phyloP scores from a whole-genome alignment of 2,113 vertebrate species.

The Rhegmatorhina hoffmannsi region DNA sequence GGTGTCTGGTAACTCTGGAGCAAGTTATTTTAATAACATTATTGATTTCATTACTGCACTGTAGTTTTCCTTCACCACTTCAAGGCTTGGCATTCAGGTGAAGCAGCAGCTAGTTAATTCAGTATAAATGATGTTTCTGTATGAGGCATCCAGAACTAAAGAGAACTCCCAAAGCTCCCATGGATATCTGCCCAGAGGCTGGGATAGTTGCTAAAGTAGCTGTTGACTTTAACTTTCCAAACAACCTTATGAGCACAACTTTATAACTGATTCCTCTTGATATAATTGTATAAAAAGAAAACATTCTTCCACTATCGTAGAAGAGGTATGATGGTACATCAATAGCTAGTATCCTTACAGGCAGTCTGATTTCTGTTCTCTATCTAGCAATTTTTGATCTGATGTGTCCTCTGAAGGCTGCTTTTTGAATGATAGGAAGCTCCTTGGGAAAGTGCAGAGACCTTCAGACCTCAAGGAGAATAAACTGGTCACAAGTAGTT shows the following conservation, averaged over 20 bases:
- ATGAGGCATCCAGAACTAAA: not conserved
- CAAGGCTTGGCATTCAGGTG: not conserved
- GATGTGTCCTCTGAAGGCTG: rapidly evolving
- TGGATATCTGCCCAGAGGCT: not conserved
- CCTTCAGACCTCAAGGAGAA: not conserved
- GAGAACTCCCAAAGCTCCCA: not conserved
- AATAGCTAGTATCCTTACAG: not conserved
- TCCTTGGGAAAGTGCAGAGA: not conserved
- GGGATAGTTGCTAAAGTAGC: not conserved
- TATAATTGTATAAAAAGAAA: not conserved
- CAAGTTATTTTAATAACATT: not conserved
- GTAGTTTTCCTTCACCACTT: not conserved
- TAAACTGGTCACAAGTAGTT: not conserved
- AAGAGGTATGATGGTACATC: not conserved
- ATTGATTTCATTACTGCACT: slow-evolving; percentile 1
- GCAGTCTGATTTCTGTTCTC: not conserved
- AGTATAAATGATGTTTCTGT: not conserved
- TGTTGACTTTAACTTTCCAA: not conserved
- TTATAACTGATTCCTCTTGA: not conserved
- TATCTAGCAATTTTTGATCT: not conserved
- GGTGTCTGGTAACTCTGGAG: not conserved
- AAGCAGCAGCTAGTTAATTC: not conserved
- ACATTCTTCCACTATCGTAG: not conserved
- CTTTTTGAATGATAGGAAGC: not conserved
- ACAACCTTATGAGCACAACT: not conserved